Conservation (phyloP, 1,140 invertebrate species). For the Myzus persicae region DNA sequence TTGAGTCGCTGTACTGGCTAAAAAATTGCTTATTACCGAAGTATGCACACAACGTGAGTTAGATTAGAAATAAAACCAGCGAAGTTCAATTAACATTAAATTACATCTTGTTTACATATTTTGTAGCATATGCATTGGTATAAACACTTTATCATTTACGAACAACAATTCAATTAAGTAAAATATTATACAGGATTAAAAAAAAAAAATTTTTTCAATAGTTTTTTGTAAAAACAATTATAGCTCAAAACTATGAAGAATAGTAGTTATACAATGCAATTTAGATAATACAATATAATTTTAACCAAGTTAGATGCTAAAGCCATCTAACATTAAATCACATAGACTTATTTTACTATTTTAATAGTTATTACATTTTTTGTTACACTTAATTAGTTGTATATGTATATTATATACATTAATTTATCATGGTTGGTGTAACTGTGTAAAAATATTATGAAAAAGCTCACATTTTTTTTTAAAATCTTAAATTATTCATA, state of each 20-base stretch:
- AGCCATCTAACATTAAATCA: too few relatives aligned
- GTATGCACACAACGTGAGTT: not conserved
- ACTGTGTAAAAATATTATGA: not conserved
- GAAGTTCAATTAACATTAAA: not conserved
- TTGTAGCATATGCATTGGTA: not conserved
- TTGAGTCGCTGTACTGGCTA: not conserved
- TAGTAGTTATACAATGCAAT: too few relatives aligned
- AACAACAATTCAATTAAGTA: not conserved
- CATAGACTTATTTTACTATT: too few relatives aligned
- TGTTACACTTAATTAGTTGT: too few relatives aligned
- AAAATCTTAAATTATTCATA: too few relatives aligned
- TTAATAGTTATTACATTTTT: too few relatives aligned
- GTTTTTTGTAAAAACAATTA: too few relatives aligned
- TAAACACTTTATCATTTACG: not conserved
- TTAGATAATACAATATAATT: too few relatives aligned
- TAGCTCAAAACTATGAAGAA: too few relatives aligned
- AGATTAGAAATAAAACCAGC: not conserved
- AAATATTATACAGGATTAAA: too few relatives aligned
- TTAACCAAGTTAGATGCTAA: too few relatives aligned
- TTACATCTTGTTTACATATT: not conserved
- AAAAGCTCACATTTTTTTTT: not conserved
- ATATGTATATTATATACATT: not conserved
- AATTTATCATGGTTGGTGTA: not conserved
- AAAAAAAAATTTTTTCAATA: too few relatives aligned
- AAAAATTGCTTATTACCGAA: not conserved